Evolutionary conservation across 2,888 invertebrate species (phyloP).

Genomic region (Bursaphelenchus okinawaensis): DNA sequence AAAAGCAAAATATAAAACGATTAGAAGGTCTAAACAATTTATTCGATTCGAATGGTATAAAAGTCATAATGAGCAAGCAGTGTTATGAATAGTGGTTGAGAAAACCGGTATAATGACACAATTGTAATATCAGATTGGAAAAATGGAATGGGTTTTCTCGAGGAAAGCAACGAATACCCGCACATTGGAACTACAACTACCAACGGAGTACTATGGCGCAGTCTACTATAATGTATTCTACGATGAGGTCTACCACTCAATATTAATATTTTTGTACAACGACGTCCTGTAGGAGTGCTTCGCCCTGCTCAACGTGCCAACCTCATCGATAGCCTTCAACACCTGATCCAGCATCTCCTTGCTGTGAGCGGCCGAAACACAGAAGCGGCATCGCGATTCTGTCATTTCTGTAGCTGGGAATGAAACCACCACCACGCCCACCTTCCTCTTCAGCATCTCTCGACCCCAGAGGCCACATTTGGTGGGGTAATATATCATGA

Average conservation of each 20-base stretch:
- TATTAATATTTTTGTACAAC: conserved; percentile 44
- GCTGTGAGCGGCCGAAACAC: conserved; percentile 86
- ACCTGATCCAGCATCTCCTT: conserved; percentile 78
- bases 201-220: too few species aligned
- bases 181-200: not conserved
- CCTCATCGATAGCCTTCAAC: conserved; percentile 36
- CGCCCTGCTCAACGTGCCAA: conserved; percentile 43
- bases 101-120: not conserved
- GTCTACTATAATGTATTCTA: too few species aligned
- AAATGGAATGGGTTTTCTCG: not conserved
- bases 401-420: conserved; percentile 94
- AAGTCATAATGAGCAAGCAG: not conserved
- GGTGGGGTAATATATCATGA: conserved; percentile 86
- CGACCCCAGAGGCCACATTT: conserved; percentile 88
- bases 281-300: conserved; percentile 46
- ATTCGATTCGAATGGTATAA: not conserved
- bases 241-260: conserved; percentile 33
- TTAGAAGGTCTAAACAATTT: too few species aligned
- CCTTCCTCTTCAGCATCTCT: conserved; percentile 71
- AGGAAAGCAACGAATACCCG: not conserved
- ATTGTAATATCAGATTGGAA: not conserved
- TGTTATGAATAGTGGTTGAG: not conserved
- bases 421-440: conserved; percentile 88
- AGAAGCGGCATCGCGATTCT: conserved; percentile 76
- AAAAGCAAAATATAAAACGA: too few species aligned